A percentile compares a stretch with the other conserved stretches of the same genome.
phyloP scores from a whole-genome alignment of 2,797 vertebrate species.

The Monodelphis domestica region DNA sequence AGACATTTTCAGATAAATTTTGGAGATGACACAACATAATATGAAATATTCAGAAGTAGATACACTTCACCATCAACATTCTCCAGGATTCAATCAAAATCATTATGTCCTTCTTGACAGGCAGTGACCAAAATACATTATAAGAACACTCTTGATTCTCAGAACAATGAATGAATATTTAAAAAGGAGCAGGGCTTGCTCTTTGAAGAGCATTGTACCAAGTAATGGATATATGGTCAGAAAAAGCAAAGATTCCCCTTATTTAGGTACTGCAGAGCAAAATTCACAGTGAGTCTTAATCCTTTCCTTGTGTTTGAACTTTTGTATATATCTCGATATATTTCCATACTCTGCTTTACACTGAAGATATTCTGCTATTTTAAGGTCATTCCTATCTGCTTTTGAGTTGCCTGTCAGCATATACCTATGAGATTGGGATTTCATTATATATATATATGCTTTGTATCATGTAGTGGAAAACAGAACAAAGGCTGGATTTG shows the following conservation, averaged over 20 bases:
- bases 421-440: neutral
- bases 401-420: neutral
- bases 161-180: neutral
- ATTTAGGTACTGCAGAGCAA: neutral
- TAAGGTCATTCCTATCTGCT: neutral
- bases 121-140: neutral
- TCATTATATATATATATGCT: neutral
- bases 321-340: neutral
- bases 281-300: neutral
- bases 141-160: neutral
- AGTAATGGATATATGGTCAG: neutral
- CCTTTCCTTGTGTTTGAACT: neutral
- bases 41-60: neutral
- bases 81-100: conserved; percentile 14
- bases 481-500: too few species aligned
- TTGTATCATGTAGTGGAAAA: neutral
- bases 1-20: conserved; percentile 54
- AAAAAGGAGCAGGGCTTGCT: neutral
- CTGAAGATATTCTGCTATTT: neutral
- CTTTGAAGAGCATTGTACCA: neutral
- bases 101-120: neutral
- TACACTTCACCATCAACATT: neutral
- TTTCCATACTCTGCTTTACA: neutral
- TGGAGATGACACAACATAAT: neutral
- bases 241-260: neutral